Percentiles rank a stretch among this genome's conserved stretches.
Conservation (phyloP, 92 coral and sea anemone genomes). For the Phenganax marumi region DNA sequence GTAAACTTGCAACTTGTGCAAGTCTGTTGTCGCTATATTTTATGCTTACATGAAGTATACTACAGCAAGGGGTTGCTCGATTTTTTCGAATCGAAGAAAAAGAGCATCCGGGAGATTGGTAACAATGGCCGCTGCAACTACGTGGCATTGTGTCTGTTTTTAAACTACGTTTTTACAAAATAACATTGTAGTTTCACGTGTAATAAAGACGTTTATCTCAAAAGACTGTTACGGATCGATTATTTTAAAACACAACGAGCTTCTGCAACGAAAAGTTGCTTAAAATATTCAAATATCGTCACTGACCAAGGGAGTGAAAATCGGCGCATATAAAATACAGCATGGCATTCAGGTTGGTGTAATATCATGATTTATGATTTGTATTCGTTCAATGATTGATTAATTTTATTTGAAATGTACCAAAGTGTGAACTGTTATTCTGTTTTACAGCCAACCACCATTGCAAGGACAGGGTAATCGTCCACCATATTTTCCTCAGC, state of each 20-base stretch:
- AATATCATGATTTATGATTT: background rate
- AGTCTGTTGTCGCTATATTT: no score
- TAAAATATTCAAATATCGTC: slow-evolving; percentile 18
- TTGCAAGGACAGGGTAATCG: slow-evolving; percentile 34
- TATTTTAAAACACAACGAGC: background rate
- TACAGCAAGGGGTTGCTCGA: no score
- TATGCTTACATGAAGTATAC: no score
- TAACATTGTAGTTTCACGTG: slow-evolving; percentile 1
- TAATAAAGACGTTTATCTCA: background rate
- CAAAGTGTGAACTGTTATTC: background rate
- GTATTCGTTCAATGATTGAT: background rate
- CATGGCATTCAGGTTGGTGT: slow-evolving; percentile 30
- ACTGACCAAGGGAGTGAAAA: slow-evolving; percentile 19
- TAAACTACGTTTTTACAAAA: slow-evolving; percentile 27
- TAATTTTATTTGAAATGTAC: background rate
- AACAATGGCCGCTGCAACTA: slow-evolving; percentile 49
- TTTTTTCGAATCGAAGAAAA: background rate
- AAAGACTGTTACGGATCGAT: background rate
- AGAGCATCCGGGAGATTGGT: slow-evolving; percentile 43
- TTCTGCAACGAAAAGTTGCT: background rate
- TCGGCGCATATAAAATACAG: background rate
- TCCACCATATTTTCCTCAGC: slow-evolving; percentile 37
- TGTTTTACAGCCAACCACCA: slow-evolving; percentile 19
- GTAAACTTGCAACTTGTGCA: no score
- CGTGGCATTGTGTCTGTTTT: slow-evolving; percentile 37